These are phyloP conservation scores for Catharus fuscescens DNA, from an alignment of 2,113 vertebrate species.

Conservation along the genomic window DNA sequence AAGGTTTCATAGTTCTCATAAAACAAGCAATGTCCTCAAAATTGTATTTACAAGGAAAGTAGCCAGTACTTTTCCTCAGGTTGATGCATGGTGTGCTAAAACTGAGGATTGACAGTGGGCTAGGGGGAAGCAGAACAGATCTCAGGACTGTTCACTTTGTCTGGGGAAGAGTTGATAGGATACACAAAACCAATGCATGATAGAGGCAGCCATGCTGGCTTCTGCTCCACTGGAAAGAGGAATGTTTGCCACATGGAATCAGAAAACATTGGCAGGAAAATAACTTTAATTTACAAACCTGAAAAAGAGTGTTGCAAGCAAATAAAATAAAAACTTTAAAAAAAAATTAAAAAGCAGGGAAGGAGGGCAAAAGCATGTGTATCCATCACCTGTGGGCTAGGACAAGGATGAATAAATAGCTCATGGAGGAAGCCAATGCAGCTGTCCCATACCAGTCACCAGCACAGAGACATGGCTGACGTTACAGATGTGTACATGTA, in stretches of 20 bases:
- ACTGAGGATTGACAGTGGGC: background rate
- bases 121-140: background rate
- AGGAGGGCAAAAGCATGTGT: rapidly evolving
- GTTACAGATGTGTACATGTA: rapidly evolving
- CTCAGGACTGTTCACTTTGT: slow-evolving; percentile 45
- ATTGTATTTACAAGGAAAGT: background rate
- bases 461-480: background rate
- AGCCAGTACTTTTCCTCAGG: background rate
- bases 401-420: background rate
- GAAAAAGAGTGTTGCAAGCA: background rate
- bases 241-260: slow-evolving; percentile 47
- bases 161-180: slow-evolving; percentile 14
- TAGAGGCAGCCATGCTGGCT: slow-evolving; percentile 35
- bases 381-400: background rate
- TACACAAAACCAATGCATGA: background rate
- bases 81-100: background rate
- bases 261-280: slow-evolving; percentile 58
- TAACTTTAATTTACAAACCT: slow-evolving; percentile 37
- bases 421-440: background rate
- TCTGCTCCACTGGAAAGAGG: slow-evolving; percentile 38
- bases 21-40: background rate
- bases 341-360: rapidly evolving
- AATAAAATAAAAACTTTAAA: too few relatives aligned
- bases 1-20: background rate
- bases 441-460: background rate